A percentile compares a stretch with the other conserved stretches of the same genome.
Evolutionary conservation across 2,797 vertebrate genomes (phyloP).

Genomic region (Molothrus ater): DNA sequence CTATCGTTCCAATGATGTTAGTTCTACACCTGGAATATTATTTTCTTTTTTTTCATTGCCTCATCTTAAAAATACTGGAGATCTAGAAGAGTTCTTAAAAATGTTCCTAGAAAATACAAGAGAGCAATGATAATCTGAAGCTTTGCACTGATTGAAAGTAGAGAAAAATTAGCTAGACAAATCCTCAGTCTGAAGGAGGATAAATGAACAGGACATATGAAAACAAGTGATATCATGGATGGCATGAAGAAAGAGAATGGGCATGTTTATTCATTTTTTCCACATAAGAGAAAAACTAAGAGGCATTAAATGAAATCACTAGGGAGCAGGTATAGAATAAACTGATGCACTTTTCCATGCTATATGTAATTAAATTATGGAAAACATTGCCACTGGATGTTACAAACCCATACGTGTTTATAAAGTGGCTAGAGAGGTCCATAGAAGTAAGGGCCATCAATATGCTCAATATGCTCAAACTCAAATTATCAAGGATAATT

Average conservation of each 20-base stretch:
- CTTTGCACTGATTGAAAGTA: not conserved
- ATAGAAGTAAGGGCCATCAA: not conserved
- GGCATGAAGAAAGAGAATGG: not conserved
- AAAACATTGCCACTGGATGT: not conserved
- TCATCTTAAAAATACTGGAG: not conserved
- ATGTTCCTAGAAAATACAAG: not conserved
- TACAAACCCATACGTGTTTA: not conserved
- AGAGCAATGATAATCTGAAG: not conserved
- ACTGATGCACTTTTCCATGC: not conserved
- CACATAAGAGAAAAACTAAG: not conserved
- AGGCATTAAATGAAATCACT: not conserved
- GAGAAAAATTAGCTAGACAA: not conserved
- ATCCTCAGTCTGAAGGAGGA: not conserved
- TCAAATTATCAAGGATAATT: not conserved
- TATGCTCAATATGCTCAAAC: too few relatives aligned
- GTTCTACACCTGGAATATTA: not conserved
- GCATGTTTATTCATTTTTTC: not conserved
- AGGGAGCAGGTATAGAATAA: slow-evolving; percentile 5
- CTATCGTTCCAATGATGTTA: rapidly evolving
- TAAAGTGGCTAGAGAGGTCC: not conserved
- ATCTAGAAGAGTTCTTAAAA: not conserved
- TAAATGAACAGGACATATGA: not conserved
- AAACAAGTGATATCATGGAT: not conserved
- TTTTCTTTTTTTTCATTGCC: not conserved
- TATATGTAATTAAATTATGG: not conserved